phyloP scores from a whole-genome alignment of 2,888 invertebrate species.

The Metallyticus violacea region DNA sequence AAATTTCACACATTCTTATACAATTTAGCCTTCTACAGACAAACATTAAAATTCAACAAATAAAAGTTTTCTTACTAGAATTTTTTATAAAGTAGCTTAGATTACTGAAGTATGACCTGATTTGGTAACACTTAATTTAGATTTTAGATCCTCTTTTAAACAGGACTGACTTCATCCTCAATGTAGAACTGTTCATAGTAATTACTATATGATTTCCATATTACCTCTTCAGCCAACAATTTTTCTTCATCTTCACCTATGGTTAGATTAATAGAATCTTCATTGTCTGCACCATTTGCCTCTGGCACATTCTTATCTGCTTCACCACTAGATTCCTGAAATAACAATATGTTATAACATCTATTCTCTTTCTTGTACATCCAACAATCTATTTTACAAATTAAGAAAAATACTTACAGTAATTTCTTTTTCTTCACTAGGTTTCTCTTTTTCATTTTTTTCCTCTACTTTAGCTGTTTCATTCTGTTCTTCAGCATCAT shows the following conservation, averaged over 20 bases:
- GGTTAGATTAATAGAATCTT: slow-evolving; percentile 76
- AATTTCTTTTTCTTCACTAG: not conserved
- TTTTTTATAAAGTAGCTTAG: too few relatives aligned
- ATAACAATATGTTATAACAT: not conserved
- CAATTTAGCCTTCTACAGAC: too few relatives aligned
- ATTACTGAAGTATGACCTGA: too few relatives aligned
- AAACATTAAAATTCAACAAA: too few relatives aligned
- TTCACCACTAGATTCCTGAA: slow-evolving; percentile 33
- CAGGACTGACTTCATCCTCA: too few relatives aligned
- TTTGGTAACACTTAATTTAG: too few relatives aligned
- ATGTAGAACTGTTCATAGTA: too few relatives aligned
- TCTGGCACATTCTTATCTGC: slow-evolving; percentile 38
- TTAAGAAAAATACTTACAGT: not conserved
- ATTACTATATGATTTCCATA: slow-evolving; percentile 36
- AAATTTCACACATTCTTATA: too few relatives aligned
- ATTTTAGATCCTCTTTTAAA: too few relatives aligned
- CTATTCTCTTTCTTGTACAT: too few relatives aligned
- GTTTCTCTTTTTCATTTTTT: slow-evolving; percentile 34
- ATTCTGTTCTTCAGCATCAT: not conserved
- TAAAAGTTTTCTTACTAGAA: too few relatives aligned
- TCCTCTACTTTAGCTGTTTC: slow-evolving; percentile 25
- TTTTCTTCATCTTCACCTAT: slow-evolving; percentile 77
- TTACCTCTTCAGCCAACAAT: slow-evolving; percentile 75
- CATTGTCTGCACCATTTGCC: slow-evolving; percentile 65
- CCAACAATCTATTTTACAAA: too few relatives aligned